Conservation (phyloP, 1,140 invertebrate genomes). For the Himalopsyche phryganea region DNA sequence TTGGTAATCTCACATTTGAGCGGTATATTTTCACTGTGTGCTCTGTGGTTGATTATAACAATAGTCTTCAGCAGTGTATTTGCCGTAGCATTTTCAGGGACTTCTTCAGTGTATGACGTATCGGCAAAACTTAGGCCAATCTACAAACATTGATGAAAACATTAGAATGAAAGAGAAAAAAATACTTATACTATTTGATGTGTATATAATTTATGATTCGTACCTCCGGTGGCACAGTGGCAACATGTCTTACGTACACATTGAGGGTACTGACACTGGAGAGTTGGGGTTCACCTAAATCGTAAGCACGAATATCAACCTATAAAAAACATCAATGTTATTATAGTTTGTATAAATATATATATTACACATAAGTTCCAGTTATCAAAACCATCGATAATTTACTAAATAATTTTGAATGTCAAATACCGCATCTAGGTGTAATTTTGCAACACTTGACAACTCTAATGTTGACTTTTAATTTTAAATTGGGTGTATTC, state of each 20-base stretch:
- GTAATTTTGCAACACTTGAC: no score
- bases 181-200: neutral
- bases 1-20: constrained; percentile 69
- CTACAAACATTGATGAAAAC: constrained; percentile 43
- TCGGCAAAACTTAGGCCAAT: constrained; percentile 79
- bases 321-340: no score
- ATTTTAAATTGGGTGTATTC: no score
- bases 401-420: no score
- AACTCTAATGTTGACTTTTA: no score
- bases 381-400: no score
- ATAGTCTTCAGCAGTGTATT: constrained; percentile 68
- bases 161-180: no score
- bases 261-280: constrained; percentile 75
- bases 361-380: no score
- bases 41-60: constrained; percentile 68
- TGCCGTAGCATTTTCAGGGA: constrained; percentile 71
- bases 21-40: constrained; percentile 63
- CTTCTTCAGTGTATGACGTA: constrained; percentile 73
- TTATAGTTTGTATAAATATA: no score
- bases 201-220: neutral
- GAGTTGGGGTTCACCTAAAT: constrained; percentile 80
- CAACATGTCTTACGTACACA: constrained; percentile 77
- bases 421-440: no score
- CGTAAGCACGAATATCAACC: constrained; percentile 81
- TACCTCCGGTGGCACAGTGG: constrained; percentile 52